Conservation (phyloP, 2,113 vertebrate genomes). For the Cairina moschata region DNA sequence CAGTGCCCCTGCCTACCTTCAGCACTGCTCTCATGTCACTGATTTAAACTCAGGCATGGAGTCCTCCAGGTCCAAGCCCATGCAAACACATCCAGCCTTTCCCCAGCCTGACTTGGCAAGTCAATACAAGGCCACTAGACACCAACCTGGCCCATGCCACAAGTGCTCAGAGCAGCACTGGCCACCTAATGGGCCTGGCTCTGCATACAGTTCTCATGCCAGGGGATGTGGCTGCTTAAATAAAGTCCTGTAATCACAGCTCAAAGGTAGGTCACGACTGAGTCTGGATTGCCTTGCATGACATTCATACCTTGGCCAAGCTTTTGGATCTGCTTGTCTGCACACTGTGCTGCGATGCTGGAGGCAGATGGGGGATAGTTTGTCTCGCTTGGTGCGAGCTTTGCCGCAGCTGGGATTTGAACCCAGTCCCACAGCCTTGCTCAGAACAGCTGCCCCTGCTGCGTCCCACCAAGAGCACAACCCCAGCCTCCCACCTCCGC, state of each 20-base stretch:
- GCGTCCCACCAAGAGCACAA: fast-evolving
- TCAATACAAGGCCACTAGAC: background rate
- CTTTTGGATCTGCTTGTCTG: background rate
- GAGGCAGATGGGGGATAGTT: background rate
- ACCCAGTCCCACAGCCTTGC: background rate
- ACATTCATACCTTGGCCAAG: fast-evolving
- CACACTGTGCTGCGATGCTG: fast-evolving
- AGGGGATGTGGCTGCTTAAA: background rate
- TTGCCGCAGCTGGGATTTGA: background rate
- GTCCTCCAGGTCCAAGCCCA: background rate
- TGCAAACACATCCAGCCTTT: fast-evolving
- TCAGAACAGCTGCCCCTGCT: background rate
- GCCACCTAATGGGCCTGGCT: fast-evolving
- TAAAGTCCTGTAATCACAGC: background rate
- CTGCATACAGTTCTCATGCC: background rate
- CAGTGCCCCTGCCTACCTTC: background rate
- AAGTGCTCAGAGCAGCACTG: background rate
- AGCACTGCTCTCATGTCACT: background rate
- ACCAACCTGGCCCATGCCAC: background rate
- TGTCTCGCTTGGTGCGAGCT: background rate
- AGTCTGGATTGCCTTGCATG: background rate
- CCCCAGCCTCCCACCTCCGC: background rate
- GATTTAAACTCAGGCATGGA: background rate
- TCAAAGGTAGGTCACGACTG: background rate
- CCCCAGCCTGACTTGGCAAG: background rate